Evolutionary conservation across 2,797 vertebrate genomes (phyloP).

Genomic region (Orientallactaga sibirica): DNA sequence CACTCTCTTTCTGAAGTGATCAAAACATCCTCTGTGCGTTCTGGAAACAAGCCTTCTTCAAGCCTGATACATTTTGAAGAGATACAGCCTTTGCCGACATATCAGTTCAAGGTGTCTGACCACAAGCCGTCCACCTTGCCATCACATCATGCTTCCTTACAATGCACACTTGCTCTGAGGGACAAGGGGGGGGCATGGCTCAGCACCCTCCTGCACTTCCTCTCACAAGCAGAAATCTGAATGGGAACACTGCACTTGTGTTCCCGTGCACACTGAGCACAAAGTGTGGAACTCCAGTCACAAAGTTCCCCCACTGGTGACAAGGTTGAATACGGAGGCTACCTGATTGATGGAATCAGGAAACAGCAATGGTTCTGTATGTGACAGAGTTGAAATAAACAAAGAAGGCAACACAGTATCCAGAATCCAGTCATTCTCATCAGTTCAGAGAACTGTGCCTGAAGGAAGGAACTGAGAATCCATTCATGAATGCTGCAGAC

Average conservation of each 20-base stretch:
- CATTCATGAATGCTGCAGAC: slow-evolving; percentile 65
- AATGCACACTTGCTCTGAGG: background rate
- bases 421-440: slow-evolving; percentile 1
- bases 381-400: background rate
- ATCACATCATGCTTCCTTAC: background rate
- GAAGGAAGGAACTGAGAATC: slow-evolving; percentile 52
- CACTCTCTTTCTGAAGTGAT: slow-evolving; percentile 15
- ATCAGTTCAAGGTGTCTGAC: background rate
- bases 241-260: background rate
- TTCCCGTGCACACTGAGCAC: background rate
- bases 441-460: background rate
- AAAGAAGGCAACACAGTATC: background rate
- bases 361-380: background rate
- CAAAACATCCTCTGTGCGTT: slow-evolving; percentile 12
- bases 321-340: background rate
- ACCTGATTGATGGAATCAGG: background rate
- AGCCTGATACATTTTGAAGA: background rate
- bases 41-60: background rate
- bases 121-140: background rate
- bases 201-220: background rate
- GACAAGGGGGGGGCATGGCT: too few species aligned
- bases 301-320: background rate
- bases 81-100: background rate
- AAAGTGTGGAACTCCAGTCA: background rate
- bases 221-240: background rate